These are phyloP conservation scores for Caenorhabditis japonica DNA, from an alignment of 2,888 invertebrate genomes.

Conservation along the genomic window DNA sequence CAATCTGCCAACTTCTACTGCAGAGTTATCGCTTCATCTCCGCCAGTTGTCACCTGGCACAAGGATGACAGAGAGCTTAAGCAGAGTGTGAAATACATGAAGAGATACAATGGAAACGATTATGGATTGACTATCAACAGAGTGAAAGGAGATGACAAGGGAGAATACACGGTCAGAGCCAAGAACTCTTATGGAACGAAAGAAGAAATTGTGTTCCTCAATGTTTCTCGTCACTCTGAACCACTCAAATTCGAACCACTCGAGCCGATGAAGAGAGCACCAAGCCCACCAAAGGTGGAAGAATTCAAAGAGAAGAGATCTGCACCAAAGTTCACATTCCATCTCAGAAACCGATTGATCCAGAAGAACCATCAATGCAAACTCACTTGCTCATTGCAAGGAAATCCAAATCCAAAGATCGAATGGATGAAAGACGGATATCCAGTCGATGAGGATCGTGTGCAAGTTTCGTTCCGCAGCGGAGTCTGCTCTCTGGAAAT, in stretches of 20 bases:
- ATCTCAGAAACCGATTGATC: slow-evolving; percentile 96
- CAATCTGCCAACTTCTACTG: slow-evolving; percentile 97
- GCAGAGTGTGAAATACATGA: slow-evolving; percentile 99
- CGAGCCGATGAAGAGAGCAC: slow-evolving; percentile 67
- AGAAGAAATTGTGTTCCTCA: slow-evolving; percentile 95
- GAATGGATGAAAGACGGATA: slow-evolving; percentile 86
- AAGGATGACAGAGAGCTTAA: slow-evolving; percentile 91
- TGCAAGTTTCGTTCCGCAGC: slow-evolving; percentile 83
- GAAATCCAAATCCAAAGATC: slow-evolving; percentile 89
- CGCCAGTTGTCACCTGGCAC: slow-evolving; percentile 95
- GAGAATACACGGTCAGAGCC: slow-evolving; percentile 83
- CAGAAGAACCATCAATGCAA: slow-evolving; percentile 94
- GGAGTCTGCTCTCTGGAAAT: slow-evolving; percentile 98
- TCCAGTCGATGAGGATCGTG: slow-evolving; percentile 87
- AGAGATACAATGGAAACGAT: slow-evolving; percentile 93
- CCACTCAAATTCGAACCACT: slow-evolving; percentile 63
- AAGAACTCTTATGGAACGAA: slow-evolving; percentile 95
- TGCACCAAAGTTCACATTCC: slow-evolving; percentile 97
- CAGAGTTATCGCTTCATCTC: slow-evolving; percentile 91
- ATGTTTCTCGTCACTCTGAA: slow-evolving; percentile 82
- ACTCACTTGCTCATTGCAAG: slow-evolving; percentile 93
- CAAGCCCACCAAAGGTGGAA: slow-evolving; percentile 64
- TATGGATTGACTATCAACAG: slow-evolving; percentile 98
- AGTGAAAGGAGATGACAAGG: slow-evolving; percentile 84
- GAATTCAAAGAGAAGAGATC: slow-evolving; percentile 94